phyloP scores from a whole-genome alignment of 2,113 vertebrate species.

The Natator depressus region DNA sequence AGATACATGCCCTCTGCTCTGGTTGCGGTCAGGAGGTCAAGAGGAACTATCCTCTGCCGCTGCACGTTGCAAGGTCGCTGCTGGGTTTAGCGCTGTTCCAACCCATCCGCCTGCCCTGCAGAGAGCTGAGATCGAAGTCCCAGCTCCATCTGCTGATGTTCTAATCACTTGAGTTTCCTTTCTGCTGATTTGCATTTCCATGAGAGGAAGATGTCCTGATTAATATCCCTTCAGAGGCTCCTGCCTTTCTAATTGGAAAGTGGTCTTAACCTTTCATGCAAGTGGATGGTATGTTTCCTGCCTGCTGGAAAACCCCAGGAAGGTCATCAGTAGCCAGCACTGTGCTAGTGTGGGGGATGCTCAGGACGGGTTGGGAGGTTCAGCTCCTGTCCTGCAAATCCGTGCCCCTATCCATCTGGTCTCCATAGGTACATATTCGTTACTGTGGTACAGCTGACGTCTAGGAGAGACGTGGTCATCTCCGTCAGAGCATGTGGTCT shows the following conservation, averaged over 20 bases:
- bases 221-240: slow-evolving; percentile 73
- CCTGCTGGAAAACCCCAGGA: not conserved
- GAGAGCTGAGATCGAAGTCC: not conserved
- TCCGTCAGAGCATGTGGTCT: fast-evolving
- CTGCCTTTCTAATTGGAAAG: slow-evolving; percentile 72
- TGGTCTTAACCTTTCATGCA: slow-evolving; percentile 65
- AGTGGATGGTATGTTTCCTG: slow-evolving; percentile 39
- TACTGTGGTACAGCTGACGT: fast-evolving
- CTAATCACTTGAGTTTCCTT: slow-evolving; percentile 55
- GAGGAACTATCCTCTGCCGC: not conserved
- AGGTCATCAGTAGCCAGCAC: not conserved
- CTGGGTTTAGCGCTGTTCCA: not conserved
- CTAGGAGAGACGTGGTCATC: not conserved
- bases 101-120: fast-evolving
- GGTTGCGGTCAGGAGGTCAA: not conserved
- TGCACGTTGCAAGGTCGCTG: fast-evolving
- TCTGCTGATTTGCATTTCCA: slow-evolving; percentile 73
- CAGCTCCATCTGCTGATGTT: slow-evolving; percentile 26
- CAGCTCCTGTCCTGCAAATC: fast-evolving
- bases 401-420: not conserved
- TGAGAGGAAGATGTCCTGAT: slow-evolving; percentile 71
- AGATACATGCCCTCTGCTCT: not conserved
- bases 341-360: not conserved
- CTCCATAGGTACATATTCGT: fast-evolving
- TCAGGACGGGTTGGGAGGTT: not conserved